A percentile compares a stretch with the other conserved stretches of the same genome.
Conservation (phyloP, 2,888 invertebrate species). For the Agriotes lineatus region DNA sequence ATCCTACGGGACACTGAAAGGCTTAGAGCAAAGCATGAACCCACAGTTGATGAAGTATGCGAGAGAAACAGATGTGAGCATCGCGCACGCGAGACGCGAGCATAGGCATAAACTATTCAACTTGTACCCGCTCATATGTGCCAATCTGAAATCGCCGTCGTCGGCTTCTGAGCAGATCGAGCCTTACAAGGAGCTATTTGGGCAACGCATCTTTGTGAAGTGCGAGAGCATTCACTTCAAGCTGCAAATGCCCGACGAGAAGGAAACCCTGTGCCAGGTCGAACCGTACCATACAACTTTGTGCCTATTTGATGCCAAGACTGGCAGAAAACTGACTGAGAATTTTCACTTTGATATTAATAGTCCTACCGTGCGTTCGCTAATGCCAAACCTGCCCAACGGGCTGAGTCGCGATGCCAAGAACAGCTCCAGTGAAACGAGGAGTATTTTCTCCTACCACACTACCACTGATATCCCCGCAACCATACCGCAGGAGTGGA, state of each 20-base stretch:
- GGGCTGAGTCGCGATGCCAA: conserved; percentile 48
- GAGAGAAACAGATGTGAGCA: conserved; percentile 89
- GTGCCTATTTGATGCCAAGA: conserved; percentile 90
- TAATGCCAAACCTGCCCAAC: conserved; percentile 63
- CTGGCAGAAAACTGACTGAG: conserved; percentile 90
- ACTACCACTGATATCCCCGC: conserved; percentile 74
- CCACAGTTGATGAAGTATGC: conserved; percentile 92
- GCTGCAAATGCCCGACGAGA: conserved; percentile 85
- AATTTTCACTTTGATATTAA: conserved; percentile 93
- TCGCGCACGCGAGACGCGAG: conserved; percentile 84
- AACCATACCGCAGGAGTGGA: conserved; percentile 81
- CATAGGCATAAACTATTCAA: conserved; percentile 84
- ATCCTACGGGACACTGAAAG: conserved; percentile 84
- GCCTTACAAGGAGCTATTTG: conserved; percentile 89
- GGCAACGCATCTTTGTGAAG: conserved; percentile 84
- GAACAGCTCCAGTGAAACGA: conserved; percentile 50
- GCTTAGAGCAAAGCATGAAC: conserved; percentile 92
- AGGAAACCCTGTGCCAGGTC: conserved; percentile 76
- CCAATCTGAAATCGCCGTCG: conserved; percentile 62
- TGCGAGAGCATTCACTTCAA: conserved; percentile 88
- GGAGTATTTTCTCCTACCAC: conserved; percentile 62
- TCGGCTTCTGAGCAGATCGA: conserved; percentile 67
- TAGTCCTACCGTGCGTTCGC: conserved; percentile 76
- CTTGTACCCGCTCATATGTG: conserved; percentile 74
- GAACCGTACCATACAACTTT: conserved; percentile 95